Evolutionary conservation across 1,140 invertebrate species (phyloP).

Genomic region (Cylas formicarius): DNA sequence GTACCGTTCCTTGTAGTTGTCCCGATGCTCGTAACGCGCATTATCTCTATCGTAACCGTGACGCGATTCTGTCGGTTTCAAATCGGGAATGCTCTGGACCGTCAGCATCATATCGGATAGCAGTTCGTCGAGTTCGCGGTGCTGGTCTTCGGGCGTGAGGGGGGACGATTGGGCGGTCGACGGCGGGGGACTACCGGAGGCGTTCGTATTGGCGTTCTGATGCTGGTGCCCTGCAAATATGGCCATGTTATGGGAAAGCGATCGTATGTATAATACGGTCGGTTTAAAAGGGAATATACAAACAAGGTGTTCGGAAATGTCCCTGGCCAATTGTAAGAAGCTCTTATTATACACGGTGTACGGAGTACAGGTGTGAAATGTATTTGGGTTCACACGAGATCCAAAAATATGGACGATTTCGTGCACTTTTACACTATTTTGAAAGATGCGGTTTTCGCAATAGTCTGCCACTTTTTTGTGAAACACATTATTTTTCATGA

Average conservation of each 20-base stretch:
- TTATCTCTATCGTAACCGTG: conserved; percentile 34
- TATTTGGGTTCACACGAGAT: neutral
- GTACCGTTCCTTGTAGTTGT: conserved; percentile 46
- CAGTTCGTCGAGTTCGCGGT: conserved; percentile 63
- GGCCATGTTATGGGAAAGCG: neutral
- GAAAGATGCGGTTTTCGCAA: too few relatives aligned
- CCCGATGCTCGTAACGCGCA: conserved; percentile 41
- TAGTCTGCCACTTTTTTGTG: too few relatives aligned
- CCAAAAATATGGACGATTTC: too few relatives aligned
- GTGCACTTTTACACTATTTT: too few relatives aligned
- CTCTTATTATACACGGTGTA: neutral
- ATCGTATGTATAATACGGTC: neutral
- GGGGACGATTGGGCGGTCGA: conserved; percentile 40
- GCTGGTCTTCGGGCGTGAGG: conserved; percentile 42
- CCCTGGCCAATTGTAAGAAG: neutral
- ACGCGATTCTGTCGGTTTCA: conserved; percentile 40
- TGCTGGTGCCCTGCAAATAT: conserved; percentile 38
- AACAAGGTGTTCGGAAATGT: neutral
- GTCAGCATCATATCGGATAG: conserved; percentile 76
- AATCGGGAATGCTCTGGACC: conserved; percentile 67
- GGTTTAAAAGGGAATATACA: neutral
- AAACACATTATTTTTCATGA: too few relatives aligned
- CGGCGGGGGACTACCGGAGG: conserved; percentile 38
- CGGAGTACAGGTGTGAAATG: neutral
- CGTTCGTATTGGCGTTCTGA: conserved; percentile 42